Evolutionary conservation across 1,140 invertebrate genomes (phyloP).

Genomic region (Halesus radiatus): DNA sequence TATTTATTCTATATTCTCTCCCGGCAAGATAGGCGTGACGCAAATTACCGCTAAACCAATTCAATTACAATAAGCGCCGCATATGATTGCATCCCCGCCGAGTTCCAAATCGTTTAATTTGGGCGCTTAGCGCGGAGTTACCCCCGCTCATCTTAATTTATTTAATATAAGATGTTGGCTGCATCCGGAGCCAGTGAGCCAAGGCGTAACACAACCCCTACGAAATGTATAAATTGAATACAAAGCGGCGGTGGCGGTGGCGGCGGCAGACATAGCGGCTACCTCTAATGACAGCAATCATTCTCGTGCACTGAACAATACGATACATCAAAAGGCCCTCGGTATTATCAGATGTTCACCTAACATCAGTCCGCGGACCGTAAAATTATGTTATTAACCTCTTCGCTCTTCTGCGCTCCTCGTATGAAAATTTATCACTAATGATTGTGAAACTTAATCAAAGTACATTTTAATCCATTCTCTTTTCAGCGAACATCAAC

Average conservation of each 20-base stretch:
- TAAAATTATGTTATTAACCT: conserved; percentile 44
- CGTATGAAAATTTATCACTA: conserved; percentile 6
- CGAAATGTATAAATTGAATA: conserved; percentile 46
- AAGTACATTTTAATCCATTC: too few species aligned
- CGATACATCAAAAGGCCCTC: conserved; percentile 47
- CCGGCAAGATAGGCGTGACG: too few species aligned
- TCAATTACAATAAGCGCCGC: neutral
- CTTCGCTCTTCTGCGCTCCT: too few species aligned
- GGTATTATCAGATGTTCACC: conserved; percentile 53
- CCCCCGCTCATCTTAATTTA: conserved; percentile 33
- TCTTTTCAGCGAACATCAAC: too few species aligned
- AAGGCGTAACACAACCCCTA: conserved; percentile 24
- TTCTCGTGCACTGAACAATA: conserved; percentile 37
- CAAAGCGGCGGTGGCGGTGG: conserved; percentile 24
- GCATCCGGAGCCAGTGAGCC: conserved; percentile 28
- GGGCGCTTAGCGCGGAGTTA: neutral
- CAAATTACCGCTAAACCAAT: conserved; percentile 1
- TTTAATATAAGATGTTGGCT: conserved; percentile 36
- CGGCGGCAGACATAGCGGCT: conserved; percentile 33
- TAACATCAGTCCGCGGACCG: conserved; percentile 52
- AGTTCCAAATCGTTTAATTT: conserved; percentile 1
- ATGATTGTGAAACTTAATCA: neutral
- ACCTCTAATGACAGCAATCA: conserved; percentile 55
- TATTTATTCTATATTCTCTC: too few species aligned
- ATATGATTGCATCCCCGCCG: neutral